Base-by-base conservation (phyloP, 2,113 vertebrate genomes). In the Heteronetta atricapilla region DNA sequence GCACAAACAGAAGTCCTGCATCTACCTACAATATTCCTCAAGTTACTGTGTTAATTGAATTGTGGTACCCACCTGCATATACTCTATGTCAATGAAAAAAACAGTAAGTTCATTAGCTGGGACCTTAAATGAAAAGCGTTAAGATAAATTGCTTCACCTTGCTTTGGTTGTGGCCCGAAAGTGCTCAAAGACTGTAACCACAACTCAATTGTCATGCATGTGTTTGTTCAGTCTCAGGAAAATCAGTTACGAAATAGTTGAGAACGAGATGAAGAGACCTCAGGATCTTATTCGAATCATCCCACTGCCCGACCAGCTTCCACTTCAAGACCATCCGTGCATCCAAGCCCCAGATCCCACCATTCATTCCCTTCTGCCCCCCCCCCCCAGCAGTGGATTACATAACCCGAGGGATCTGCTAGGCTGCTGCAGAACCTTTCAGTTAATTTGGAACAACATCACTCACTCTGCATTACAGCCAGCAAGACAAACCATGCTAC, bases 401-500 rank as follows among this genome's bases (percentile, higher is more conserved):
- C 1, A 1, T 16, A 26, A 40, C 19, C 15, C 63, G 44, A 36
- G 64, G 79, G 12, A 56, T 34, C 50, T 20, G 28, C 26, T 2
- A 2, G 44, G 22, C 21, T 50, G 28, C 46, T 25, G 21, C 11
- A 33, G 29, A 48, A 36, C 52, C 18, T 79, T 42, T 36, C 59
- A 66, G 12, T 28, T 40, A 50, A 66, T 46, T 80, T 82, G 73
- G 68, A 88, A 59, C 36, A 82, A 79, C 4, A 42, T n/a, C 82
- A 17, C 68, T 94, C 44, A 40, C 22, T 58, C 50, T 60, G 48
- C 66, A 7, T 33, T 88, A 96, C 63, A 88, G 66, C 36, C 95
- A 96, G 25, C 18, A 92, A 91, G 67, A 82, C 34, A 95, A 95
- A 91, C 68, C 63, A 60, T 50, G 38, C 52, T 70, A 59, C 84